Conservation (phyloP, 2,888 invertebrate species). For the Cacoxenus indagator region DNA sequence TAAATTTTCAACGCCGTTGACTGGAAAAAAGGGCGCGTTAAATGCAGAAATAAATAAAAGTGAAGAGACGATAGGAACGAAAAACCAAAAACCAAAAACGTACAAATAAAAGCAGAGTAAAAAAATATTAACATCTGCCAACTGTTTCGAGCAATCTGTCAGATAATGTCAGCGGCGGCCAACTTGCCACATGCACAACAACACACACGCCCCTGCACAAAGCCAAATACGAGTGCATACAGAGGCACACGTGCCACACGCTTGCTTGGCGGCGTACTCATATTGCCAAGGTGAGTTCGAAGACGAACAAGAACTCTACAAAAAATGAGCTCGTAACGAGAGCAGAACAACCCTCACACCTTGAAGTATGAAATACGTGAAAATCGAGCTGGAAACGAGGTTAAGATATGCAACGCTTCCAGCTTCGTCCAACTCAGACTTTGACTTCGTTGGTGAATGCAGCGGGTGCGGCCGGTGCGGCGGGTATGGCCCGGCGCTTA, state of each 20-base stretch:
- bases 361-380: neutral
- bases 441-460: too few species aligned
- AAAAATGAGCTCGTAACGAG: neutral
- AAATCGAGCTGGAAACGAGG: neutral
- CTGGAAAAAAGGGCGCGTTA: neutral
- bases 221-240: neutral
- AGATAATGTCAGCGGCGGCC: neutral
- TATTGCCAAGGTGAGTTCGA: neutral
- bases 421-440: too few species aligned
- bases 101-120: neutral
- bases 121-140: slow-evolving; percentile 1
- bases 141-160: neutral
- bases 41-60: neutral
- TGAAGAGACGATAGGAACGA: too few species aligned
- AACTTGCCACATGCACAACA: neutral
- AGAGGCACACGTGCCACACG: neutral
- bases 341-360: slow-evolving; percentile 15
- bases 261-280: too few species aligned
- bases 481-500: slow-evolving; percentile 6
- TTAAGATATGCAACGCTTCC: neutral
- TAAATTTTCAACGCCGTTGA: neutral
- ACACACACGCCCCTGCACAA: neutral
- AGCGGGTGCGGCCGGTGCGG: neutral
- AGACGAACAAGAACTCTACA: neutral
- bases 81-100: neutral